Base-by-base conservation (phyloP, 2,888 invertebrate genomes). In the Augiades crinisus region DNA sequence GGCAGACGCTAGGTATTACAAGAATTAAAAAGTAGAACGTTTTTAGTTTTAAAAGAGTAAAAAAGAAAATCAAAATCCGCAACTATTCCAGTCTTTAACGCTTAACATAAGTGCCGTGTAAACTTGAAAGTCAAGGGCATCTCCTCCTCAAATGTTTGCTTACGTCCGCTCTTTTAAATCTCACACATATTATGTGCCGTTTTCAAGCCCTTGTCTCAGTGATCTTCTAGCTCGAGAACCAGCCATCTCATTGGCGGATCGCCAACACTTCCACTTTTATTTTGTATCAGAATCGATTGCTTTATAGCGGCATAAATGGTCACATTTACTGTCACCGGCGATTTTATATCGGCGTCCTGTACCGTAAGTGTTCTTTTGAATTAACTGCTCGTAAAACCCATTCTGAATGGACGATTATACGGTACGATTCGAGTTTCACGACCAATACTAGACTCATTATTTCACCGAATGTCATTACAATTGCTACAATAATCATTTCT, bases 231-330 rank as follows among this genome's bases (percentile, higher is more conserved):
- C 64, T 68, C 62, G 60, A 65, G 58, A 72, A 64, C 65, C 63
- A 71, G 67, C 68, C 72, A 65, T 75, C 74, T 81, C 72, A 80
- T 81, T 87, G 88, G 87, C 82, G 64, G 59, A 36, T 56, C 69
- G 81, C 87, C 86, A 86, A 78, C 69, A 74, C 71, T 79, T 72
- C 68, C 63, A 78, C 76, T 79, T 82, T 81, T 80, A 81, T 81
- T 80, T 69, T 68, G 71, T 74, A 75, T 73, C 67, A 64, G 65
- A 75, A 82, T 85, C 81, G 82, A 87, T 84, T 78, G 80, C 70
- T 86, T 85, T 81, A 86, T 75, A 72, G 72, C 68, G 63, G 64
- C 71, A 72, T 84, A 81, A 86, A 83, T 69, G 75, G 70, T 76
- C 72, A 62, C 72, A 72, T 84, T 81, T 78, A 81, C 68, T 77